These are phyloP conservation scores for Phylloscopus trochilus DNA, from an alignment of 2,113 vertebrate genomes.

Conservation along the genomic window DNA sequence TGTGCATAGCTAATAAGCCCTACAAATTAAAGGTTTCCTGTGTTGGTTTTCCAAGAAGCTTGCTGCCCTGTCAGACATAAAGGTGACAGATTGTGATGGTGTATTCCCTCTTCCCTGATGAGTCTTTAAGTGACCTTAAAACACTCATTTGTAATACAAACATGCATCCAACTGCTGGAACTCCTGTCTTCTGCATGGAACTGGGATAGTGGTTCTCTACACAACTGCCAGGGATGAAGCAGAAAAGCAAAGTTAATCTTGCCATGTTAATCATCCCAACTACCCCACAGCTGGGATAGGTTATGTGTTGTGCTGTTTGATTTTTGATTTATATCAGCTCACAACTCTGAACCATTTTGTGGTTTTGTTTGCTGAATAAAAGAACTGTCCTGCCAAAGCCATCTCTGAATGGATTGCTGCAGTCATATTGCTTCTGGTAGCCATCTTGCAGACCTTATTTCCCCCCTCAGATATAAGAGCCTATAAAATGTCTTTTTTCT, in stretches of 20 bases:
- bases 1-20: not conserved
- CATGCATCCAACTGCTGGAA: not conserved
- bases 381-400: not conserved
- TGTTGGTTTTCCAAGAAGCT: not conserved
- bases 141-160: not conserved
- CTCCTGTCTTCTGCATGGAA: not conserved
- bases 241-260: not conserved
- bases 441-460: not conserved
- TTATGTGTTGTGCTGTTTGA: not conserved
- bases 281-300: not conserved
- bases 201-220: not conserved
- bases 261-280: not conserved
- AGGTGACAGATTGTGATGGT: not conserved
- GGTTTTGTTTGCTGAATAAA: not conserved
- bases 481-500: not conserved
- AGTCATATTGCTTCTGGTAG: not conserved
- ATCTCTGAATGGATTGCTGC: not conserved
- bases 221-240: not conserved
- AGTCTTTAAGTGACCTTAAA: not conserved
- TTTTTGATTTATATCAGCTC: not conserved
- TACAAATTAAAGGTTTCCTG: not conserved
- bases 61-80: not conserved
- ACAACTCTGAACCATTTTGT: not conserved
- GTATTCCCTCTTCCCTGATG: not conserved
- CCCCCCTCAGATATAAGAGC: not conserved